These are phyloP conservation scores for Brenthis daphne DNA, from an alignment of 2,888 invertebrate species.

Conservation along the genomic window DNA sequence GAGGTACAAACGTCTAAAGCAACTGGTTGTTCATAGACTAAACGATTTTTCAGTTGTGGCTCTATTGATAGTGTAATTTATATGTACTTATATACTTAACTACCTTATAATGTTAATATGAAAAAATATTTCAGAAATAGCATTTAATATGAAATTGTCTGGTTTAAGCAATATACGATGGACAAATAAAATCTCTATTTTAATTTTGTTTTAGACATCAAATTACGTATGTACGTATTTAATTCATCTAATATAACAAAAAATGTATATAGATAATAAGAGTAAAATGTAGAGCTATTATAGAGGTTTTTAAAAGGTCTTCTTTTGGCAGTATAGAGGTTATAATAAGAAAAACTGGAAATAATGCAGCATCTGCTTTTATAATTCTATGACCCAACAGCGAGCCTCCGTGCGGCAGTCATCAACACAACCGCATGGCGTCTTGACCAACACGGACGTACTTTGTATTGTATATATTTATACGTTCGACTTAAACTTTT, in stretches of 20 bases:
- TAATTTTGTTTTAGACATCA: too few species aligned
- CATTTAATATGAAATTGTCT: too few species aligned
- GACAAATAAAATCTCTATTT: too few species aligned
- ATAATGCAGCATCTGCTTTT: slow-evolving; percentile 4
- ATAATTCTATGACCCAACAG: slow-evolving; percentile 21
- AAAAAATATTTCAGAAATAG: too few species aligned
- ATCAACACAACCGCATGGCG: slow-evolving; percentile 53
- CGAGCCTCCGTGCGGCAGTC: slow-evolving; percentile 41
- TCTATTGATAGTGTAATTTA: neutral
- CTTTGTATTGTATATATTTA: slow-evolving; percentile 34
- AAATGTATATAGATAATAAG: too few species aligned
- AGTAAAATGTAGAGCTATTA: too few species aligned
- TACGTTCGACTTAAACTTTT: neutral
- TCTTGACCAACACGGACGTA: slow-evolving; percentile 49
- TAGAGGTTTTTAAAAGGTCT: too few species aligned
- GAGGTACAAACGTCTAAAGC: slow-evolving; percentile 26
- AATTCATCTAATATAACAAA: too few species aligned
- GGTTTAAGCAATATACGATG: too few species aligned
- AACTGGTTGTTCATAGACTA: slow-evolving; percentile 45
- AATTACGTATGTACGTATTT: too few species aligned
- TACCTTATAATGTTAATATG: too few species aligned
- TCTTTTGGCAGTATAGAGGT: too few species aligned
- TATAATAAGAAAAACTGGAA: neutral
- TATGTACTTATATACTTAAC: neutral
- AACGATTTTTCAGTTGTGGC: slow-evolving; percentile 16